A percentile compares a stretch with the other conserved stretches of the same genome.
Evolutionary conservation across 2,888 invertebrate species (phyloP).

Genomic region (Ceramica pisi): DNA sequence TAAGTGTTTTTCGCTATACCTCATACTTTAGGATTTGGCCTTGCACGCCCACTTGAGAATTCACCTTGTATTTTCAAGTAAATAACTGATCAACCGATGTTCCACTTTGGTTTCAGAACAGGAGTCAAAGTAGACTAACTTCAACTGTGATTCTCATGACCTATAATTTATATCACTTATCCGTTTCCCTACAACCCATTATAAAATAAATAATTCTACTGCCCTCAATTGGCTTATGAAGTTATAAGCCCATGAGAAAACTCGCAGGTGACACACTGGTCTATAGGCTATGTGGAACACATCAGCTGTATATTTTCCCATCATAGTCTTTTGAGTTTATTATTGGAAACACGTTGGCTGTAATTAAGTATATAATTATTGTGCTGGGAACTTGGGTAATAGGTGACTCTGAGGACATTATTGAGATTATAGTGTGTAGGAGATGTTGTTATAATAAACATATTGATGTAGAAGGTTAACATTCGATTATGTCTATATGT

Average conservation of each 20-base stretch:
- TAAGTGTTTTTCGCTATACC: no score
- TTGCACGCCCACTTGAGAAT: no score
- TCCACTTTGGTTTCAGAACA: no score
- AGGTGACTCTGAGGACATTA: background rate
- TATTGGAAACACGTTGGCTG: slow-evolving; percentile 40
- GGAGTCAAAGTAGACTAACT: background rate
- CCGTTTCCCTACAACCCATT: slow-evolving; percentile 9
- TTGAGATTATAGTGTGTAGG: background rate
- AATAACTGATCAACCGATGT: no score
- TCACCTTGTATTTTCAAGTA: no score
- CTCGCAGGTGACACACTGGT: slow-evolving; percentile 37
- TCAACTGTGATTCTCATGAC: background rate
- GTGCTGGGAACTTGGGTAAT: slow-evolving; percentile 26
- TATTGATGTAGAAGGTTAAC: background rate
- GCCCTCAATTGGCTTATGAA: slow-evolving; percentile 31
- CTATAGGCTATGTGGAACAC: slow-evolving; percentile 29
- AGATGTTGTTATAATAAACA: background rate
- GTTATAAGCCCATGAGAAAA: slow-evolving; percentile 36
- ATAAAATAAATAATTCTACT: slow-evolving; percentile 35
- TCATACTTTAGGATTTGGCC: no score
- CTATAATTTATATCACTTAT: background rate
- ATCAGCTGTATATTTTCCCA: slow-evolving; percentile 55
- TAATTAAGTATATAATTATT: slow-evolving; percentile 43
- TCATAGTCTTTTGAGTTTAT: slow-evolving; percentile 21
- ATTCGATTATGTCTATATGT: no score